Base-by-base conservation (phyloP, 2,113 vertebrate genomes). In the Nyctereutes procyonoides region DNA sequence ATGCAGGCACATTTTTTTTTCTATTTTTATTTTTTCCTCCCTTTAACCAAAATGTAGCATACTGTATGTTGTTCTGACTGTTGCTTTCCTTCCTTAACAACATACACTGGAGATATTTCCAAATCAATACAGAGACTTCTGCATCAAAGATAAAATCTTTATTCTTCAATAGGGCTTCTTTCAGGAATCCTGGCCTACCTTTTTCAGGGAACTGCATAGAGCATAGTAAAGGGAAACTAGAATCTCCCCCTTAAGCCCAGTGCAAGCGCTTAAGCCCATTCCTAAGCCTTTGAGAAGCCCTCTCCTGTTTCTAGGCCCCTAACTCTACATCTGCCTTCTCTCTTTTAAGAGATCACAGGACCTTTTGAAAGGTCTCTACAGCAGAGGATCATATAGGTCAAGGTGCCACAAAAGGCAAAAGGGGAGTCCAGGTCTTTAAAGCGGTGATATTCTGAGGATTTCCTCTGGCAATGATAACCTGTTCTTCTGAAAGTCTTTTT, bases 1-100 rank as follows among this genome's bases (percentile, higher is more conserved):
- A 35, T 92, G 2, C 88, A 93, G 89, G 13, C 11, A 93, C 38
- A 53, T 48, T 13, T 24, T n/a, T 20, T 35, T 20, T 35, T 32
- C 3, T 14, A 60, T 35, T 77, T 90, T 58, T 51, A 30, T 14
- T 32, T 84, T 71, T 48, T 11, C 4, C 14, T 94, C 48, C 17
- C 14, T 73, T 93, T 71, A 93, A 88, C 12, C 56, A 91, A 93
- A 91, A 96, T 69, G 58, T 74, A 84, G 28, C 48, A 83, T 63
- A 32, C 3, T 32, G 0, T 71, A 32, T 89, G 13, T 60, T 74
- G 43, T 48, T 77, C 51, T 90, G 67, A 65, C 51, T 30, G 19
- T 94, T 77, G 35, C 20, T 86, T 94, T 96, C 67, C 74, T 91
- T 95, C 28, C 63, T 90, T 91, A 84, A 90, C 20, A 84, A 77